Evolutionary conservation across 2,113 vertebrate genomes (phyloP).

Genomic region (Hippopotamus amphibius): DNA sequence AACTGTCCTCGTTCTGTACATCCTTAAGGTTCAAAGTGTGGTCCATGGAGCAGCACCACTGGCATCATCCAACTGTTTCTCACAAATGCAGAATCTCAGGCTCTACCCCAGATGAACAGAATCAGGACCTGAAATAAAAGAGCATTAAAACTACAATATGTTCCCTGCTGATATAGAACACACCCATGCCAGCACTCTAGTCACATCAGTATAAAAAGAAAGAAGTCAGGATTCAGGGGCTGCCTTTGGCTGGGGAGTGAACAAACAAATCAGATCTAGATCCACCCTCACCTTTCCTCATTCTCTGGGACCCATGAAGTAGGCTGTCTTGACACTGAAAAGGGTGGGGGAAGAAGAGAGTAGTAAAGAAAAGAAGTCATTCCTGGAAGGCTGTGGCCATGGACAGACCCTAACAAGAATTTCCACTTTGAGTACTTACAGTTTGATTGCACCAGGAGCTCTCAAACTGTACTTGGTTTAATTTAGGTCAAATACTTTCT

Average conservation of each 20-base stretch:
- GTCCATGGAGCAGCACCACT: not conserved
- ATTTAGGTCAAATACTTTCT: not conserved
- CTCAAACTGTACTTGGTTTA: not conserved
- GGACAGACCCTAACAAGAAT: not conserved
- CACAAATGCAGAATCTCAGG: constrained; percentile 9
- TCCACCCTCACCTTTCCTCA: not conserved
- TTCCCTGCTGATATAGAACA: not conserved
- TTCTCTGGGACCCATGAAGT: not conserved
- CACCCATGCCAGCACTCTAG: not conserved
- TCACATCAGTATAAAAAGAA: not conserved
- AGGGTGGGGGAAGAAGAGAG: not conserved
- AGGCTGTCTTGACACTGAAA: not conserved
- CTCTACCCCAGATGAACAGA: not conserved
- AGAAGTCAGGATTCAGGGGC: not conserved
- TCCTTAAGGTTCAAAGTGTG: not conserved
- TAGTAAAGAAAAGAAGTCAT: not conserved
- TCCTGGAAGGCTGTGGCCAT: not conserved
- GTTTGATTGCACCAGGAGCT: not conserved
- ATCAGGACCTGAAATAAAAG: not conserved
- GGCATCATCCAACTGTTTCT: not conserved
- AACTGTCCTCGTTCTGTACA: not conserved
- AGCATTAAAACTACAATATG: not conserved
- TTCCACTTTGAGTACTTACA: not conserved
- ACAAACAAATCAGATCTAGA: not conserved
- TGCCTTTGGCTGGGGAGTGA: not conserved